phyloP scores from a whole-genome alignment of 1,140 invertebrate species.

The Octopus bimaculoides region DNA sequence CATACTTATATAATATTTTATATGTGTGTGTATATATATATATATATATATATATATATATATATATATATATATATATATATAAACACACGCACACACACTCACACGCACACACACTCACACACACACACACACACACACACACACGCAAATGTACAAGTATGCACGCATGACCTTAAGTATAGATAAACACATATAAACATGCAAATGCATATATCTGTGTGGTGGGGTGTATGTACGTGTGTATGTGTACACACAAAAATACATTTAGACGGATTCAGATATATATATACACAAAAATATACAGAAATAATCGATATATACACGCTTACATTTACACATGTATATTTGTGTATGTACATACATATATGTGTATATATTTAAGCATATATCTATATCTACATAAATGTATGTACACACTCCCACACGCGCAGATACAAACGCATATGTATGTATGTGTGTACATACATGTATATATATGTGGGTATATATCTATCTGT shows the following conservation, averaged over 20 bases:
- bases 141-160: background rate
- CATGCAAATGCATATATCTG: background rate
- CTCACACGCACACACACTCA: background rate
- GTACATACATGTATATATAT: background rate
- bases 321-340: background rate
- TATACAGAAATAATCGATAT: background rate
- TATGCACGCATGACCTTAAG: background rate
- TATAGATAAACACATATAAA: background rate
- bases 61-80: background rate
- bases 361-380: background rate
- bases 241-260: background rate
- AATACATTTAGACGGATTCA: background rate
- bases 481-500: background rate
- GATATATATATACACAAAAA: background rate
- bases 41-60: background rate
- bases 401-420: background rate
- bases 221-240: background rate
- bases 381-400: background rate
- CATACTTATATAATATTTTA: background rate
- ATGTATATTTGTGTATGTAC: background rate
- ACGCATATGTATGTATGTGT: background rate
- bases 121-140: background rate
- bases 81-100: background rate
- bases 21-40: background rate
- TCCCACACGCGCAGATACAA: background rate